Percentiles rank a stretch among this genome's conserved stretches.
Conservation (phyloP, 2,797 vertebrate species). For the Arremon aurantiirostris region DNA sequence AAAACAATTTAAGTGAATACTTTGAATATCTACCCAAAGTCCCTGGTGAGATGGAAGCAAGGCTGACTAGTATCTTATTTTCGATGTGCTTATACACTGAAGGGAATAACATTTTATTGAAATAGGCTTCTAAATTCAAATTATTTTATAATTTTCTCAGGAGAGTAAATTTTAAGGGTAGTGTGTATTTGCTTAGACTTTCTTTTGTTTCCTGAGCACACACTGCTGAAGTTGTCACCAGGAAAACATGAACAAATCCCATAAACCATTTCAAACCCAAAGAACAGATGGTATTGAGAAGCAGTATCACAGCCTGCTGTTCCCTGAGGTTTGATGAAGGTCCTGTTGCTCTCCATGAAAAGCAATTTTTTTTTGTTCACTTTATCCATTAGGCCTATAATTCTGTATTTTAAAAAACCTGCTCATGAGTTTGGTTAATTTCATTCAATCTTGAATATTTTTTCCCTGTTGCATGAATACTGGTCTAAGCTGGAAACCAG, state of each 20-base stretch:
- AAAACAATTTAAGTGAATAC: not conserved
- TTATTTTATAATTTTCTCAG: not conserved
- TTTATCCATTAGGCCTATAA: not conserved
- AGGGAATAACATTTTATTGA: not conserved
- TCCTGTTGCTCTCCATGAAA: not conserved
- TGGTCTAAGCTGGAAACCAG: not conserved
- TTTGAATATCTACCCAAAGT: not conserved
- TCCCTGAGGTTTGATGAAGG: conserved; percentile 39
- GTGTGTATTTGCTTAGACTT: not conserved
- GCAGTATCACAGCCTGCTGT: not conserved
- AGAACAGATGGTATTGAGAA: conserved; percentile 42
- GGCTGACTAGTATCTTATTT: not conserved
- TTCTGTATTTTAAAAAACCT: not conserved
- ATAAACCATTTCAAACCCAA: conserved; percentile 49
- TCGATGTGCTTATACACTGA: not conserved
- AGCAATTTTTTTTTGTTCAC: not conserved
- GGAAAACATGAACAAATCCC: not conserved
- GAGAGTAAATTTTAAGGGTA: not conserved
- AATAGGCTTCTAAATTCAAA: not conserved
- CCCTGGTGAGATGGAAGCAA: not conserved
- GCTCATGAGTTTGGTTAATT: not conserved
- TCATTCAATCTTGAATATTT: not conserved
- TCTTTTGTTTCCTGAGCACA: not conserved
- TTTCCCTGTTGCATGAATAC: not conserved
- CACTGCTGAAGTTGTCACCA: conserved; percentile 21